Percentiles rank a stretch among this genome's conserved stretches.
phyloP scores from a whole-genome alignment of 2,888 invertebrate genomes.

The Linyphia triangularis region DNA sequence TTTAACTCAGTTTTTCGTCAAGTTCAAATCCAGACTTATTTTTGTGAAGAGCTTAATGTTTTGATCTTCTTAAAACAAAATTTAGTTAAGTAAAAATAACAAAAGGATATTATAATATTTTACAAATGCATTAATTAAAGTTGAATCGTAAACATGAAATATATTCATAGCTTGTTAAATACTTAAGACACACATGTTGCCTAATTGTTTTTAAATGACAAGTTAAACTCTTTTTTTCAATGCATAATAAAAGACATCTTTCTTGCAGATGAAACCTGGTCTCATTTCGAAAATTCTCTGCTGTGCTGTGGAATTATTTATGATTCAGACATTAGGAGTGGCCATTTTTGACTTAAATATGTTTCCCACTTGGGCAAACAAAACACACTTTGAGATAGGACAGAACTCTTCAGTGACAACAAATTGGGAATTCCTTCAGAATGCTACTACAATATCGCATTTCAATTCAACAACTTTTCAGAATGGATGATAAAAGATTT shows the following conservation, averaged over 20 bases:
- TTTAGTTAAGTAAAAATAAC: too few relatives aligned
- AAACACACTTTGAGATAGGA: neutral
- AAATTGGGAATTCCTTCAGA: neutral
- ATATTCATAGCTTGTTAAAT: too few relatives aligned
- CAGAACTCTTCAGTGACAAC: neutral
- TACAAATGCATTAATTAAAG: too few relatives aligned
- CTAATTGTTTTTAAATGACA: too few relatives aligned
- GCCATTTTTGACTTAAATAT: conserved; percentile 84
- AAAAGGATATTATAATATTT: too few relatives aligned
- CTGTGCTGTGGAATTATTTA: conserved; percentile 85
- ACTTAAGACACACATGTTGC: too few relatives aligned
- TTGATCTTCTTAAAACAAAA: too few relatives aligned
- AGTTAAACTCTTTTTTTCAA: neutral
- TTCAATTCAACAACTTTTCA: neutral
- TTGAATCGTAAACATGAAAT: too few relatives aligned
- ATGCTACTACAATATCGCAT: neutral
- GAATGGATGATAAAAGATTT: neutral
- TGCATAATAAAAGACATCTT: neutral
- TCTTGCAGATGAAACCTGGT: conserved; percentile 85
- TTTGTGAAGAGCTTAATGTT: too few relatives aligned
- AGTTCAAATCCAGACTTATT: too few relatives aligned
- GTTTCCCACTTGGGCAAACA: conserved; percentile 56
- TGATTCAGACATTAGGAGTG: conserved; percentile 88
- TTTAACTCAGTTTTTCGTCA: too few relatives aligned
- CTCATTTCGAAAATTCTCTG: conserved; percentile 88